Conservation (phyloP, 2,888 invertebrate genomes). For the Chromoteleia sp. region DNA sequence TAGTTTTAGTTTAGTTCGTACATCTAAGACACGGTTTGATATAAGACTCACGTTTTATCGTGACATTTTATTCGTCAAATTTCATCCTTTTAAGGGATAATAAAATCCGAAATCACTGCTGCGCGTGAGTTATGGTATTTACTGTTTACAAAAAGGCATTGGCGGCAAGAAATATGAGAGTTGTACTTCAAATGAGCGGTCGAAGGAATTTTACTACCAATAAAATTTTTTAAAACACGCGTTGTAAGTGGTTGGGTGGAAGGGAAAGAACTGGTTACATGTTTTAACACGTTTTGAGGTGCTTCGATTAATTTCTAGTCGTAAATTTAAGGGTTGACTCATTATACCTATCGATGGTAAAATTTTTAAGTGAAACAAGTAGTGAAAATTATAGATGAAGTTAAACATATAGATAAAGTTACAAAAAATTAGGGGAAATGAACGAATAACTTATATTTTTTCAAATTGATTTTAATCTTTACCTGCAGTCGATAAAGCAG, state of each 20-base stretch:
- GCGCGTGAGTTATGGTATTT: constrained; percentile 24
- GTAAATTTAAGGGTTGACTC: too few species aligned
- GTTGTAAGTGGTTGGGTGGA: not conserved
- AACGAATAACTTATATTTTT: too few species aligned
- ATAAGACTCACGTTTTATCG: not conserved
- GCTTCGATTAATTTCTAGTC: too few species aligned
- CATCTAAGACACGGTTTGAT: not conserved
- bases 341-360: too few species aligned
- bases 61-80: constrained; percentile 18
- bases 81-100: constrained; percentile 30
- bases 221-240: constrained; percentile 33
- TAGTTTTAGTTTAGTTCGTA: not conserved
- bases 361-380: too few species aligned
- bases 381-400: too few species aligned
- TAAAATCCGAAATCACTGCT: constrained; percentile 36
- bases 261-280: not conserved
- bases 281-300: too few species aligned
- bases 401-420: too few species aligned
- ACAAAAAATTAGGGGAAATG: too few species aligned
- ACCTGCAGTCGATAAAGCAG: too few species aligned
- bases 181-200: constrained; percentile 25
- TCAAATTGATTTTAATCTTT: too few species aligned
- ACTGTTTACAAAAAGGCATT: constrained; percentile 31
- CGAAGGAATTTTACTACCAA: not conserved
- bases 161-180: constrained; percentile 18